Evolutionary conservation across 2,797 vertebrate genomes (phyloP), one percentile per base, ranked within the genome.

Genomic region (Melanotaenia maccullochi): DNA sequence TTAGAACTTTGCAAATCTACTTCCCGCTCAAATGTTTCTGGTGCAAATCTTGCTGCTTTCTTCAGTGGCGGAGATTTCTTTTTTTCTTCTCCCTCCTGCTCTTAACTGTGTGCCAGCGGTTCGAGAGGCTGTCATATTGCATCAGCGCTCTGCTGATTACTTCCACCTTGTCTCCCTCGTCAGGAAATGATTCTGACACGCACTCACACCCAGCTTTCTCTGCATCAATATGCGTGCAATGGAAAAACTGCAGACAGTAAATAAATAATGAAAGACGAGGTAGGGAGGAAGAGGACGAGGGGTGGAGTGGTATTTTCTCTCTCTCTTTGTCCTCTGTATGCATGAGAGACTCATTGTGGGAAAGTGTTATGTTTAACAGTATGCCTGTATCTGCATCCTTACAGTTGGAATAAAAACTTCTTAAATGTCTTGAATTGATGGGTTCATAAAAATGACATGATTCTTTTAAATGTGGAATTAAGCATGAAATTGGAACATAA

Each of bases 81-180:
- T 60, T 44, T 58, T 44, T 56, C 76, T 79, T 88, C 83, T 85
- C 72, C 84, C 82, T 85, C 88, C 92, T 91, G 90, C 92, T 93
- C 93, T 93, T 92, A 92, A 93, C 91, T 90, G 93, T 89, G 91
- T 90, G 91, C 90, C 89, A 86, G 92, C 86, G 87, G 82, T 92
- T 92, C 92, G 89, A 89, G 73, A 85, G 87, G 86, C 94, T 95
- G 94, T 95, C 94, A 94, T 89, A 93, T 89, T 91, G 92, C 92
- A 94, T 95, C 94, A 95, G 93, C 82, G 91, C 90, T 88, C 86
- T 90, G 84, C 93, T 94, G 94, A 94, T 95, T 94, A 94, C 94
- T 94, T 95, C 94, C 93, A 95, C 94, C 94, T 94, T 94, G 94
- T 95, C 94, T 94, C 93, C 92, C 92, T 93, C 92, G 92, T 94